Conservation (phyloP, 1,140 invertebrate genomes). For the Brachionus rubens region DNA sequence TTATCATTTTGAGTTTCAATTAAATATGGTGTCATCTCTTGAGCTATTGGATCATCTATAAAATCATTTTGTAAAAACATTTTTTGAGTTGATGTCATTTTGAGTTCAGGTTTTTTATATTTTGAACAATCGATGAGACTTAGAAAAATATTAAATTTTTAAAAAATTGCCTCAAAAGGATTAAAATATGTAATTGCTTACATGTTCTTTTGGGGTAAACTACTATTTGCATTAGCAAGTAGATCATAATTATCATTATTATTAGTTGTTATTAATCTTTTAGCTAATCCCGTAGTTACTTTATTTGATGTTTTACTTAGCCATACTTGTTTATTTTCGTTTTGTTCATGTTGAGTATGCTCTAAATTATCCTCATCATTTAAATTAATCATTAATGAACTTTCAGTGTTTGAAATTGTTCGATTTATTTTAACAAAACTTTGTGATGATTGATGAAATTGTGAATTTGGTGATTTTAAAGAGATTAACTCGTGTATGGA, state of each 20-base stretch:
- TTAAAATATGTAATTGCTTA: background rate
- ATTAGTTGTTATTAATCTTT: background rate
- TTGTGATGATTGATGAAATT: background rate
- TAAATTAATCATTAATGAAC: background rate
- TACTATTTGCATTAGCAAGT: background rate
- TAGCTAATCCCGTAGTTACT: background rate
- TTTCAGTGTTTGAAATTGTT: background rate
- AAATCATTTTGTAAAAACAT: background rate
- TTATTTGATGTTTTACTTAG: too few relatives aligned
- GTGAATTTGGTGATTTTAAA: background rate
- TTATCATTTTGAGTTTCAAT: background rate
- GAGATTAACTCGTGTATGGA: constrained; percentile 38
- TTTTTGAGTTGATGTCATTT: background rate
- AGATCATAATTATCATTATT: background rate
- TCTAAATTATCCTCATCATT: background rate
- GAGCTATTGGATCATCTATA: background rate
- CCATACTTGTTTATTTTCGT: background rate
- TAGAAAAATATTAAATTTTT: background rate
- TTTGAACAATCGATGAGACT: background rate
- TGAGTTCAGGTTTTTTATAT: background rate
- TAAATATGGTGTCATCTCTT: background rate
- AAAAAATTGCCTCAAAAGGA: background rate
- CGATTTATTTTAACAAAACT: constrained; percentile 34
- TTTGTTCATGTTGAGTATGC: background rate
- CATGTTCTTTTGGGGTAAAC: constrained; percentile 4